Conservation (phyloP, 1,140 invertebrate genomes). For the Nilaparvata lugens region DNA sequence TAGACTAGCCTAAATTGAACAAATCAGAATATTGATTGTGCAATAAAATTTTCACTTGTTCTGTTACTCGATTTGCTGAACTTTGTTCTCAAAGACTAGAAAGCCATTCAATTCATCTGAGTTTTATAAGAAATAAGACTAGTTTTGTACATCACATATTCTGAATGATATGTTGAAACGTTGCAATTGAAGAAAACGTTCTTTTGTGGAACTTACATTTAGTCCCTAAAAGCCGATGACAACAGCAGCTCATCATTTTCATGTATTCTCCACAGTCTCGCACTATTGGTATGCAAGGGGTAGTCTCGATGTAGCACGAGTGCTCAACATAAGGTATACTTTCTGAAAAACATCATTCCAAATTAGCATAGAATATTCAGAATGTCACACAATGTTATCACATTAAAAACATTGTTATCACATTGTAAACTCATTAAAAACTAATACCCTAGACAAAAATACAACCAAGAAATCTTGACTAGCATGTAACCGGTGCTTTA, state of each 20-base stretch:
- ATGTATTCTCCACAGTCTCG: conserved; percentile 52
- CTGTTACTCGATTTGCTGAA: not conserved
- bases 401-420: conserved; percentile 17
- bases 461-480: no score
- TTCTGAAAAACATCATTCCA: conserved; percentile 40
- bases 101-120: not conserved
- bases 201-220: conserved; percentile 42
- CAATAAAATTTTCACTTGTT: not conserved
- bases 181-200: not conserved
- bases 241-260: conserved; percentile 54
- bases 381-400: no score
- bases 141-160: not conserved
- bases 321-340: conserved; percentile 56
- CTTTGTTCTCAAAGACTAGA: not conserved
- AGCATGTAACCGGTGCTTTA: no score
- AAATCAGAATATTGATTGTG: no score
- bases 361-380: no score
- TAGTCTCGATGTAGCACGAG: conserved; percentile 50
- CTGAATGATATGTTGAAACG: not conserved
- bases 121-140: not conserved
- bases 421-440: not conserved
- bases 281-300: conserved; percentile 46
- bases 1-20: no score
- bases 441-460: not conserved
- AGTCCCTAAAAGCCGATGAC: conserved; percentile 46